Evolutionary conservation across 2,113 vertebrate species (phyloP), one percentile per base, ranked within the genome.

Genomic region (Meles meles): DNA sequence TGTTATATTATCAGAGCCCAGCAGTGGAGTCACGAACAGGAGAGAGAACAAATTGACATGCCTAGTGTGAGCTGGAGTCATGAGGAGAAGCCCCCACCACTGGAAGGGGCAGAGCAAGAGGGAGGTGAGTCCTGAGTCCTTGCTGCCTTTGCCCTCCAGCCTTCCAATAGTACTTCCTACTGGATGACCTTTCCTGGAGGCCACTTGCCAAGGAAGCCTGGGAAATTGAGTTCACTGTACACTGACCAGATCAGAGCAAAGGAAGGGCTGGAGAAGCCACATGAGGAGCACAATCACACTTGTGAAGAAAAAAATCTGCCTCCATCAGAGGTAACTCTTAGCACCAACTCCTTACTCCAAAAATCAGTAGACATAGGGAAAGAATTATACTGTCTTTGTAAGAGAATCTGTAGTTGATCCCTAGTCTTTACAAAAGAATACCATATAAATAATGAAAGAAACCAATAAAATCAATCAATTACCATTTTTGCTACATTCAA

Each of bases 401-500:
- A n/a, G 31, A 93, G 81, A 49, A 52, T 49, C 42, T 76, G 42
- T 34, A 47, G 34, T 63, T 74, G 49, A 76, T 76, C 34, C 25
- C 69, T 12, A 23, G 55, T 74, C 37, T 61, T 61, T 63, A 93
- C 25, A 39, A 76, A 84, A 63, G 23, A 85, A 76, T 63, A 69
- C 13, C 34, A 37, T 15, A 5, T 34, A 93, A 49, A 85, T 31
- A 61, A 47, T 74, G 69, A 71, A 71, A 79, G 31, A 85, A 84
- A 61, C 72, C 80, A 61, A 37, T 34, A 63, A 63, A 37, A 17
- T 39, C 42, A 39, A 63, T 84, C 67, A 10, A 63, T 61, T 29
- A 61, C 17, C 61, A 91, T 69, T 69, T 92, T 83, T 82, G 65
- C 49, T 37, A 92, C 52, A 44, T 59, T 72, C 65, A 59, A 23